A percentile compares a stretch with the other conserved stretches of the same genome.
These are phyloP conservation scores for Aurelia sp. DNA, from an alignment of 30 jellyfish, hydroid and myxozoan species.

Conservation along the genomic window DNA sequence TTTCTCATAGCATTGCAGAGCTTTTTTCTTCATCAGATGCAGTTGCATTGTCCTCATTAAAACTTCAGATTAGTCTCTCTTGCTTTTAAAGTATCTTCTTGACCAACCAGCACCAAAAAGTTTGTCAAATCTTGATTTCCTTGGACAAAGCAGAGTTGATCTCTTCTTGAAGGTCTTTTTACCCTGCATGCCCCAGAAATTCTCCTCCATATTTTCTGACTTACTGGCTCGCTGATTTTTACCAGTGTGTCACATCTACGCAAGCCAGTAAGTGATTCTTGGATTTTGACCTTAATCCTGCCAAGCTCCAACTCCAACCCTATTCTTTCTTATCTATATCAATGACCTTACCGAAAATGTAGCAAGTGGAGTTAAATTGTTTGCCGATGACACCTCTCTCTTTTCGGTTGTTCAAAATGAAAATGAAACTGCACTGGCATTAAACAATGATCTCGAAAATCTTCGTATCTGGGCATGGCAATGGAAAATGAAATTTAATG, in stretches of 20 bases:
- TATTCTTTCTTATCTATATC: too few relatives aligned
- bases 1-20: constrained; percentile 23
- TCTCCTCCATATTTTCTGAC: constrained; percentile 10
- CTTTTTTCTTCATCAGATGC: constrained; percentile 18
- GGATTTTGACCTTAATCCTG: constrained; percentile 10
- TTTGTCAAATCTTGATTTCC: constrained; percentile 23
- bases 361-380: too few relatives aligned
- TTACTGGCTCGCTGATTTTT: constrained; percentile 25
- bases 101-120: constrained; percentile 35
- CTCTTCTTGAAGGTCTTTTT: constrained; percentile 28
- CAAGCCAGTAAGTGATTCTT: constrained; percentile 27
- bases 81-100: constrained; percentile 14
- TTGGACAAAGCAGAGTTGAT: constrained; percentile 7
- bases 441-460: too few relatives aligned
- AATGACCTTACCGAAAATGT: too few relatives aligned
- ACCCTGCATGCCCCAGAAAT: constrained; percentile 43
- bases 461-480: too few relatives aligned
- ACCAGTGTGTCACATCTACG: constrained; percentile 22
- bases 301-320: too few relatives aligned
- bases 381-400: too few relatives aligned
- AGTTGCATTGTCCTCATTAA: constrained; percentile 31
- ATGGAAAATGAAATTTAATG: too few relatives aligned
- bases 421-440: too few relatives aligned
- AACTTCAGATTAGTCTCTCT: constrained; percentile 25
- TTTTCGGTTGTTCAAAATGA: too few relatives aligned